These are phyloP conservation scores for Schlechtendalia chinensis DNA, from an alignment of 1,140 invertebrate genomes.

Conservation along the genomic window DNA sequence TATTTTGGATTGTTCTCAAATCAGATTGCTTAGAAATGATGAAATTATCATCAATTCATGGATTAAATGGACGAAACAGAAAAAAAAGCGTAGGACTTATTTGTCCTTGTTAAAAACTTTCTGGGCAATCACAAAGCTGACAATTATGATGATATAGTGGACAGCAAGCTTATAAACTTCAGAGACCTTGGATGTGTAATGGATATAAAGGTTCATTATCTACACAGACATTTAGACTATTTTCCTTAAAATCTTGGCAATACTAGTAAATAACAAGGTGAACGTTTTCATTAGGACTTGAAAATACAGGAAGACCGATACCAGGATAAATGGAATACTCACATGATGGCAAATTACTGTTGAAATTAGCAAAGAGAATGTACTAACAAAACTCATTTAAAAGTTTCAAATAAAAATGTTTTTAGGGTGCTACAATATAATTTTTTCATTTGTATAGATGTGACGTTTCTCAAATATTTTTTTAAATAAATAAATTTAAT, in stretches of 20 bases:
- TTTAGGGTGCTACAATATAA: not conserved
- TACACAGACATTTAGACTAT: slow-evolving; percentile 37
- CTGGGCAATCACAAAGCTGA: not conserved
- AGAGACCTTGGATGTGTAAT: too few relatives aligned
- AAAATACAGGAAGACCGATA: slow-evolving; percentile 52
- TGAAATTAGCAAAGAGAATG: slow-evolving; percentile 1
- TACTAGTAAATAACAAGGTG: slow-evolving; percentile 55
- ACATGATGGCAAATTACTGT: too few relatives aligned
- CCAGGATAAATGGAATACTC: not conserved
- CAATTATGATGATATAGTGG: not conserved
- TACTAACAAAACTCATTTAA: slow-evolving; percentile 33
- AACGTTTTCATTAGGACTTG: slow-evolving; percentile 54
- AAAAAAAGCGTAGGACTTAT: not conserved
- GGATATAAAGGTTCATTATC: not conserved
- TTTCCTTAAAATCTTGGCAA: too few relatives aligned
- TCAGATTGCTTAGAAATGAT: too few relatives aligned
- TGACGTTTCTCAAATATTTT: too few relatives aligned
- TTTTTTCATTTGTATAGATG: too few relatives aligned
- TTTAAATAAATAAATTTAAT: too few relatives aligned
- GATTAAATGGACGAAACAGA: not conserved
- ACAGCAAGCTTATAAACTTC: too few relatives aligned
- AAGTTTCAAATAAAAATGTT: not conserved
- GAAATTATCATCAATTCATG: not conserved
- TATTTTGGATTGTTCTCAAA: too few relatives aligned
- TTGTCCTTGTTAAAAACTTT: slow-evolving; percentile 4